A percentile compares a stretch with the other conserved stretches of the same genome.
phyloP scores from a whole-genome alignment of 2,888 invertebrate species.

The Gortyna flavago region DNA sequence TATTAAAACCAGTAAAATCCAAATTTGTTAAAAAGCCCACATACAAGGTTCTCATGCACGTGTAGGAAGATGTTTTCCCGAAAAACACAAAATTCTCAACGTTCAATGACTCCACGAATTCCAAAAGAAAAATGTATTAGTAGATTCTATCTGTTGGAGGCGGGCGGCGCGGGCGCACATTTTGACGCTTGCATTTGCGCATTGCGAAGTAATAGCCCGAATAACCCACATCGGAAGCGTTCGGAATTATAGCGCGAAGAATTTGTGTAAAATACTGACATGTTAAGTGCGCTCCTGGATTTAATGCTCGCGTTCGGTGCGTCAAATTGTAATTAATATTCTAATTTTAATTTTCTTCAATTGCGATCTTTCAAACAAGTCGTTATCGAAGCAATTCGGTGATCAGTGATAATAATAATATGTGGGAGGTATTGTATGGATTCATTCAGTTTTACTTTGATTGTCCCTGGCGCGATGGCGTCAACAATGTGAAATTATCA shows the following conservation, averaged over 20 bases:
- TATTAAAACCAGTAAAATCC: constrained; percentile 23
- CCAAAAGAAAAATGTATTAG: constrained; percentile 65
- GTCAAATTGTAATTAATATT: constrained; percentile 45
- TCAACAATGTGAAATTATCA: constrained; percentile 27
- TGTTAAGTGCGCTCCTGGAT: constrained; percentile 61
- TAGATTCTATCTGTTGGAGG: constrained; percentile 62
- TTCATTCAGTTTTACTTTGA: constrained; percentile 43
- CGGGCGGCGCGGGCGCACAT: constrained; percentile 59
- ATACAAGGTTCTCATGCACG: constrained; percentile 38
- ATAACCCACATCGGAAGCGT: constrained; percentile 56
- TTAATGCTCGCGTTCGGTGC: constrained; percentile 61
- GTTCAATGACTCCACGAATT: constrained; percentile 66
- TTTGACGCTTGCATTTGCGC: constrained; percentile 49
- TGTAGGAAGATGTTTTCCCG: constrained; percentile 57
- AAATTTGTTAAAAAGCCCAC: constrained; percentile 22
- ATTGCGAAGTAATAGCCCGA: constrained; percentile 51
- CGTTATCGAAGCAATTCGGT: constrained; percentile 26
- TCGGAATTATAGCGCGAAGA: constrained; percentile 57
- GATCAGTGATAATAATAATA: constrained; percentile 20
- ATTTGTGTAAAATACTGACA: constrained; percentile 68
- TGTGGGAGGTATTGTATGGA: constrained; percentile 30
- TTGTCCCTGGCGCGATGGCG: background rate
- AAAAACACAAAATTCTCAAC: constrained; percentile 57
- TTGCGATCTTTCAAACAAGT: constrained; percentile 19
- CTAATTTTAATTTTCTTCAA: constrained; percentile 21